phyloP scores from a whole-genome alignment of 2,797 vertebrate genomes.

The Tolypeutes matacus region DNA sequence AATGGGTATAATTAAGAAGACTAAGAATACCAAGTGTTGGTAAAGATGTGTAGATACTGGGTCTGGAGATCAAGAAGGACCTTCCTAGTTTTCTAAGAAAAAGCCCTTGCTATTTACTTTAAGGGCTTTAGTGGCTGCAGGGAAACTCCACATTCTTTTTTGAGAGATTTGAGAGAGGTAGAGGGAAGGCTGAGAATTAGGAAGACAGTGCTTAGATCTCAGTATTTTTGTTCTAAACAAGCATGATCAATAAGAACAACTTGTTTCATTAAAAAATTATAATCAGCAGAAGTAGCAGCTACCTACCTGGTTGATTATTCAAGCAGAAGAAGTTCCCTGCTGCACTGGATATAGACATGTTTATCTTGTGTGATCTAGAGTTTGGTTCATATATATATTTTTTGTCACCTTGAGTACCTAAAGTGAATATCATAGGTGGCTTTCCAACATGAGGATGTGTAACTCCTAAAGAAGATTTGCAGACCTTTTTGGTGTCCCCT shows the following conservation, averaged over 20 bases:
- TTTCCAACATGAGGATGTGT: neutral
- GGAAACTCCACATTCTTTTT: neutral
- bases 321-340: neutral
- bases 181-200: neutral
- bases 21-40: neutral
- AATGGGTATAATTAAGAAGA: neutral
- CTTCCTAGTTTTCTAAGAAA: neutral
- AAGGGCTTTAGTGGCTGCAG: neutral
- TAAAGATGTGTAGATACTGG: neutral
- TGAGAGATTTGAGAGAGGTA: neutral
- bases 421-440: neutral
- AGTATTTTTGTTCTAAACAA: neutral
- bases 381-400: neutral
- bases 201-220: neutral
- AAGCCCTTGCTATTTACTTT: neutral
- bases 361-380: neutral
- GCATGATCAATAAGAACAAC: neutral
- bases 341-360: neutral
- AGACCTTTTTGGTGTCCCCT: neutral
- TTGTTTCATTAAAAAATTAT: neutral
- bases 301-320: neutral
- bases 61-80: neutral
- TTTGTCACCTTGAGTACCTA: neutral
- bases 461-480: neutral
- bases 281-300: neutral